Evolutionary conservation across 35 echinoderm and acorn worm species (phyloP).

Genomic region (Amphiura filiformis): DNA sequence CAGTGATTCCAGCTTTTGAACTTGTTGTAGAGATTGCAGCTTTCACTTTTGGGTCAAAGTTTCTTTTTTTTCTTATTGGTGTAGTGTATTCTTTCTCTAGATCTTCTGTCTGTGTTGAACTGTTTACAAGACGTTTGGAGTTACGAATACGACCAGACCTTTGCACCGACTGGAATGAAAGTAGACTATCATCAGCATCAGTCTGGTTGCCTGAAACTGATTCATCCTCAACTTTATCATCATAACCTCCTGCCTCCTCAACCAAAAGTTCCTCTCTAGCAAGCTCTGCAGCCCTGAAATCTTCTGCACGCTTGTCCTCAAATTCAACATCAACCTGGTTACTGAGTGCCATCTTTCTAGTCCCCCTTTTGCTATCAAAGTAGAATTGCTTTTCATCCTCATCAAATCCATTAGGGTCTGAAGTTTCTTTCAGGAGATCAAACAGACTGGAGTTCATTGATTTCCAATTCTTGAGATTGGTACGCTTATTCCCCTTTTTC

Average conservation of each 20-base stretch:
- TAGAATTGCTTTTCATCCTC: not conserved
- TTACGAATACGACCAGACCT: too few species aligned
- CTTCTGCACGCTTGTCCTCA: not conserved
- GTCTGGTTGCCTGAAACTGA: too few species aligned
- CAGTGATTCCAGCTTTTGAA: not conserved
- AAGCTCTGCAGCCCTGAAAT: not conserved
- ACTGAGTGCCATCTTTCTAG: slow-evolving; percentile 16
- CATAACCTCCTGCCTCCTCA: not conserved
- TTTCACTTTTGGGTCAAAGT: too few species aligned
- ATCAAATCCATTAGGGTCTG: too few species aligned
- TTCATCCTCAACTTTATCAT: not conserved
- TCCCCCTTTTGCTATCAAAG: not conserved
- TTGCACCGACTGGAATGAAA: too few species aligned
- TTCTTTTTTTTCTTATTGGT: too few species aligned
- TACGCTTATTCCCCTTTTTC: not conserved
- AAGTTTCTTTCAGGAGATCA: not conserved
- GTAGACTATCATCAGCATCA: too few species aligned
- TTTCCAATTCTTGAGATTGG: not conserved
- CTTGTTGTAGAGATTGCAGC: not conserved
- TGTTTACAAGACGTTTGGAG: too few species aligned
- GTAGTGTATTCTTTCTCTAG: too few species aligned
- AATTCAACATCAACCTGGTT: slow-evolving; percentile 2
- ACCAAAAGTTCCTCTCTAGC: not conserved
- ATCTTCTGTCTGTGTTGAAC: too few species aligned
- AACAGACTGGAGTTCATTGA: not conserved